Base-by-base conservation (phyloP, 2,113 vertebrate species). In the Pseudopodoces humilis region DNA sequence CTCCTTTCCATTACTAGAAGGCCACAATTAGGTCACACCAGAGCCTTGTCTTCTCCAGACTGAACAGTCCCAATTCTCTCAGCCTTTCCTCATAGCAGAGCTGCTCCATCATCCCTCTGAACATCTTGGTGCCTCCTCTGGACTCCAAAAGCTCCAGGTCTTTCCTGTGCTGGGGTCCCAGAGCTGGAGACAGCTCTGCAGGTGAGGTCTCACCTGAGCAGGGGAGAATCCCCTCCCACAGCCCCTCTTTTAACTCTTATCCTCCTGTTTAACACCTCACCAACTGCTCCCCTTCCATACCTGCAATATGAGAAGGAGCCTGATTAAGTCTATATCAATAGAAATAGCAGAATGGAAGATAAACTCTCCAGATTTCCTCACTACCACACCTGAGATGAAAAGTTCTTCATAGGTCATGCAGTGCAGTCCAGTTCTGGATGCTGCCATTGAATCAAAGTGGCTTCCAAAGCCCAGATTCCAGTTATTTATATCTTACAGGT, bases 391-490 rank as follows among this genome's bases (percentile, higher is more conserved):
- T 43, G 35, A 71, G 35, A 37, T 47, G 37, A 62, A 13, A 69
- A 87, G 47, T 9, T 85, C 88, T 27, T 35, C 20, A 7, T 0
- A 7, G 4, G 1, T 23, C 82, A 78, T 2, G 0, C 1, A 58
- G 15, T 1, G 4, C 12, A 35, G 11, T 9, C 15, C 70, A 74
- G 14, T 59, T 77, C 71, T 49, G 21, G 24, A 53, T 13, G 12
- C 23, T 56, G 24, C 44, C 35, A 21, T 1, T 20, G 13, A 60
- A 41, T 31, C 52, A 41, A 77, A 77, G 1, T 1, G 28, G n/a
- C 15, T 85, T 53, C 44, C 43, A 23, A 78, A 59, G 23, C 10
- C 49, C 59, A 44, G 10, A 24, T 0, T 30, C n/a, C 19, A 86
- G 24, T 69, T 47, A 47, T 43, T 55, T 22, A 35, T 22, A 22